Conservation (phyloP, 2,888 invertebrate species). For the Eupithecia subfuscata region DNA sequence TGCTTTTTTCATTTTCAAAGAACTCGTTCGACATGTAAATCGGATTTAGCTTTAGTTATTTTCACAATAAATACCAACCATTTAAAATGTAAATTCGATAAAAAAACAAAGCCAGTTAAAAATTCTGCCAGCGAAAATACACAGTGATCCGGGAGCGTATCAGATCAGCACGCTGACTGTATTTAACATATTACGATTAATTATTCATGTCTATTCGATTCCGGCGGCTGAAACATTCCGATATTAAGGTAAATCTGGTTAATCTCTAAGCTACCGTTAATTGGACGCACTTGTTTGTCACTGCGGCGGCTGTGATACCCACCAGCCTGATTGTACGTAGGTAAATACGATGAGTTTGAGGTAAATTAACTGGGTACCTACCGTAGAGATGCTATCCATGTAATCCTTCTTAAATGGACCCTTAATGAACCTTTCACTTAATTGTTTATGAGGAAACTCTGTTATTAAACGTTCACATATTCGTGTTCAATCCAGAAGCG, state of each 20-base stretch:
- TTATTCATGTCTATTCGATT: slow-evolving; percentile 59
- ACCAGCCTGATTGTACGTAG: slow-evolving; percentile 40
- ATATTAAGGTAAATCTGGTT: slow-evolving; percentile 52
- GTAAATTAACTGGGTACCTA: slow-evolving; percentile 5
- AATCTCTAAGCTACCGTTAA: slow-evolving; percentile 50
- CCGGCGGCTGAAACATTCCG: slow-evolving; percentile 52
- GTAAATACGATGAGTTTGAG: slow-evolving; percentile 42
- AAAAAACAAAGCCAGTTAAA: slow-evolving; percentile 30
- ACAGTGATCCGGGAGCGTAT: slow-evolving; percentile 38
- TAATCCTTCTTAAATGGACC: slow-evolving; percentile 10
- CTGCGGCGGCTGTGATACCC: slow-evolving; percentile 44
- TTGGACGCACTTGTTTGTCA: slow-evolving; percentile 49
- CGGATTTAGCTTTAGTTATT: slow-evolving; percentile 2
- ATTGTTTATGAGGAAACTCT: slow-evolving; percentile 9
- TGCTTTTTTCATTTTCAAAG: not conserved
- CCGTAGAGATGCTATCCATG: not conserved
- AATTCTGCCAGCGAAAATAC: slow-evolving; percentile 29
- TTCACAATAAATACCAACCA: slow-evolving; percentile 10
- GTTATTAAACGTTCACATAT: slow-evolving; percentile 1
- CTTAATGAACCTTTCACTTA: slow-evolving; percentile 3
- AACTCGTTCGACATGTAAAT: slow-evolving; percentile 2
- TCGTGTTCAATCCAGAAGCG: not conserved
- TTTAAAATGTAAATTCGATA: slow-evolving; percentile 11
- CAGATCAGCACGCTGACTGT: slow-evolving; percentile 43
- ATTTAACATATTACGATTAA: slow-evolving; percentile 59